A percentile compares a stretch with the other conserved stretches of the same genome.
These are phyloP conservation scores for Phymanthus crucifer DNA, from an alignment of 92 coral and sea anemone species.

Conservation along the genomic window DNA sequence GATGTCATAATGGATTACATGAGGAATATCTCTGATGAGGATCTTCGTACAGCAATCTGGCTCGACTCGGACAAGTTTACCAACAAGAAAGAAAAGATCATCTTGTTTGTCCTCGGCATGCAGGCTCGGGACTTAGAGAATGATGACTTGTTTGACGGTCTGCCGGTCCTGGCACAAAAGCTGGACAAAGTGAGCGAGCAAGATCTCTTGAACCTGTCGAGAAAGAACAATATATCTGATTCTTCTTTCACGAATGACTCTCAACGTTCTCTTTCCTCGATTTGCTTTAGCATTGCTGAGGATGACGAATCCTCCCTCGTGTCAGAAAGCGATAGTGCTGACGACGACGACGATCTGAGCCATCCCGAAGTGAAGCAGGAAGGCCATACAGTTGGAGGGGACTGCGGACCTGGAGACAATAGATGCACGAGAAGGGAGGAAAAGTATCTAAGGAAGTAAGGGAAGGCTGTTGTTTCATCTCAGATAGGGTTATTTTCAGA, in stretches of 20 bases:
- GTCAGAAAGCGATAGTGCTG: neutral
- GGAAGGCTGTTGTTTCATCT: too few species aligned
- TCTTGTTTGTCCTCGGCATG: conserved; percentile 59
- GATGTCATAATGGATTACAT: conserved; percentile 72
- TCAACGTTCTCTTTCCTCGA: neutral
- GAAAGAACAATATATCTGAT: conserved; percentile 7
- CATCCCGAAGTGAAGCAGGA: neutral
- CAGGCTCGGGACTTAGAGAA: conserved; percentile 66
- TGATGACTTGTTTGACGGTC: conserved; percentile 77
- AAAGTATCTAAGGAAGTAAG: neutral
- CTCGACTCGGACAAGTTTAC: conserved; percentile 58
- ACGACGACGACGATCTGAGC: neutral
- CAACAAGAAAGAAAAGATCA: conserved; percentile 62
- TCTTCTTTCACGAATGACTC: neutral
- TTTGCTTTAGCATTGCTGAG: neutral
- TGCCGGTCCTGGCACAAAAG: conserved; percentile 60
- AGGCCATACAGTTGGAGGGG: neutral
- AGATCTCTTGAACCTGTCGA: conserved; percentile 53
- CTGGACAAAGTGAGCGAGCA: conserved; percentile 57
- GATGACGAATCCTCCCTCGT: neutral
- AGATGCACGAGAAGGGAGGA: neutral
- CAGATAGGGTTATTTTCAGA: too few species aligned
- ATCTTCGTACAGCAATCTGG: conserved; percentile 78
- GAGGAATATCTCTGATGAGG: conserved; percentile 86
- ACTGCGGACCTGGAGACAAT: neutral